Percentiles rank a stretch among this genome's conserved stretches.
Evolutionary conservation across 2,888 invertebrate species (phyloP).

Genomic region (Calephelis perditalis): DNA sequence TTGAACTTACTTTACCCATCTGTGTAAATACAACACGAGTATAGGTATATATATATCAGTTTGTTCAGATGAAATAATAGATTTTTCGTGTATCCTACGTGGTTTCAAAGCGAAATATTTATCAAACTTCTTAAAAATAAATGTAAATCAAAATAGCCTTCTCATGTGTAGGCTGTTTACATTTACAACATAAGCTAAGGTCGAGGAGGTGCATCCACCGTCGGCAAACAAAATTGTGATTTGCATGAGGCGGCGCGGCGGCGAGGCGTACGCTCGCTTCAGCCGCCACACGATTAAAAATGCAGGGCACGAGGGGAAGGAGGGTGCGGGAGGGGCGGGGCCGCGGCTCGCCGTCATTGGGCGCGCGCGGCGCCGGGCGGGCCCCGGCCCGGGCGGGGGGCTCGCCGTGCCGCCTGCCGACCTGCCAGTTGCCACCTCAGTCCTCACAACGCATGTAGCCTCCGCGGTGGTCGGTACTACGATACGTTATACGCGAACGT

Average conservation of each 20-base stretch:
- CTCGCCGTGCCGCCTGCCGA: conserved; percentile 48
- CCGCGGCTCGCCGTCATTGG: conserved; percentile 43
- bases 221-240: conserved; percentile 73
- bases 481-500: conserved; percentile 50
- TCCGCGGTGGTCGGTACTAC: conserved; percentile 70
- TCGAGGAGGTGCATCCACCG: conserved; percentile 60
- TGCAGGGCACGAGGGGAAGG: conserved; percentile 68
- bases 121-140: conserved; percentile 5
- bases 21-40: conserved; percentile 26
- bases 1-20: conserved; percentile 53
- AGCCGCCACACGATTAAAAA: conserved; percentile 72
- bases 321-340: conserved; percentile 59
- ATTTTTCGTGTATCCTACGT: not conserved
- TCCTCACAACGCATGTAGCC: conserved; percentile 69
- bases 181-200: conserved; percentile 58
- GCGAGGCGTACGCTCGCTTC: conserved; percentile 61
- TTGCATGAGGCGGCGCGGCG: conserved; percentile 57
- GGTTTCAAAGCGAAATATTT: conserved; percentile 4
- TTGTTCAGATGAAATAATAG: conserved; percentile 5
- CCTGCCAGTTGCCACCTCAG: conserved; percentile 51
- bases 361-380: conserved; percentile 32
- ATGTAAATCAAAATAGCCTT: conserved; percentile 25
- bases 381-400: conserved; percentile 43
- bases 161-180: conserved; percentile 34
- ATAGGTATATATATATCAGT: conserved; percentile 16